These are phyloP conservation scores for Leuctra nigra DNA, from an alignment of 2,888 invertebrate genomes.

Conservation along the genomic window DNA sequence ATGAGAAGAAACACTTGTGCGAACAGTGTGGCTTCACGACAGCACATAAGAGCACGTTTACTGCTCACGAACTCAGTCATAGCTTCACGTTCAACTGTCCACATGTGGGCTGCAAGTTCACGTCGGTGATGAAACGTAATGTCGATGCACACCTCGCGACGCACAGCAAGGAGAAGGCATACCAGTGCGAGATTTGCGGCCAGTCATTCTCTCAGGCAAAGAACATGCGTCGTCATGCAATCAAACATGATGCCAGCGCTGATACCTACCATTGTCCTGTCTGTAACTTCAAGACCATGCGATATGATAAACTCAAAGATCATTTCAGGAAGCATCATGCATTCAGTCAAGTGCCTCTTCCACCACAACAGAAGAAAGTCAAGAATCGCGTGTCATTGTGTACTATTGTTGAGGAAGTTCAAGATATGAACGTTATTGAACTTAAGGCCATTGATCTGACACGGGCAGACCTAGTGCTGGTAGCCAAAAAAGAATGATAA, in stretches of 20 bases:
- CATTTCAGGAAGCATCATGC: slow-evolving; percentile 36
- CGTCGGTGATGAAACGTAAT: slow-evolving; percentile 47
- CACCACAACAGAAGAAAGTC: too few relatives aligned
- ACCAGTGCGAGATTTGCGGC: slow-evolving; percentile 51
- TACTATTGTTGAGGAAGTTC: background rate
- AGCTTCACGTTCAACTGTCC: slow-evolving; percentile 46
- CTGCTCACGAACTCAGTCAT: slow-evolving; percentile 47
- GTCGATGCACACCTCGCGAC: slow-evolving; percentile 48
- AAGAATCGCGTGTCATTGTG: background rate
- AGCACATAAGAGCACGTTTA: slow-evolving; percentile 47
- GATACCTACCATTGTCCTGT: slow-evolving; percentile 39
- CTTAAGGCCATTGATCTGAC: too few relatives aligned
- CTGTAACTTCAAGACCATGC: slow-evolving; percentile 44
- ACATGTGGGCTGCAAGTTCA: slow-evolving; percentile 42
- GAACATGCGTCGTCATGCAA: slow-evolving; percentile 43
- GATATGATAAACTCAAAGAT: slow-evolving; percentile 48
- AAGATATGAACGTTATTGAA: background rate
- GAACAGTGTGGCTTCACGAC: slow-evolving; percentile 52
- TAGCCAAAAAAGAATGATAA: background rate
- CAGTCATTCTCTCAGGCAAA: slow-evolving; percentile 49
- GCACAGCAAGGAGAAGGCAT: slow-evolving; percentile 48
- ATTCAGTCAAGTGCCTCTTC: slow-evolving; percentile 12
- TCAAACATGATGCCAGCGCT: slow-evolving; percentile 34
- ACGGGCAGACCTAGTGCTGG: background rate
- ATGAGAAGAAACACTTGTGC: slow-evolving; percentile 47